Percentiles rank a stretch among this genome's conserved stretches.
phyloP scores from a whole-genome alignment of 2,113 vertebrate genomes.

The Etheostoma cragini region DNA sequence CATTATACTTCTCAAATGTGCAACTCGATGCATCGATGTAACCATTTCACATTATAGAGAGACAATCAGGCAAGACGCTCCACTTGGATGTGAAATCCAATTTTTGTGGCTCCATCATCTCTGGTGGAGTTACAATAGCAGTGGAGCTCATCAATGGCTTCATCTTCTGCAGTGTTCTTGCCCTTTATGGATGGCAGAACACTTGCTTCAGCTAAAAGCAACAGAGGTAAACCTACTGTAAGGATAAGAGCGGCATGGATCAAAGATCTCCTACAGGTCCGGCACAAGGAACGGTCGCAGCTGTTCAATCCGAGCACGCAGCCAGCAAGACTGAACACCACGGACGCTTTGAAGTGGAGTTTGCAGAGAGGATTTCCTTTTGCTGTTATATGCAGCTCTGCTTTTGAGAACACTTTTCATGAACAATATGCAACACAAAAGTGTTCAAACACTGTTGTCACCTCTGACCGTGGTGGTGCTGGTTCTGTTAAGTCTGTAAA shows the following conservation, averaged over 20 bases:
- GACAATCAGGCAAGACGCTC: constrained; percentile 52
- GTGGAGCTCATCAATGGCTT: constrained; percentile 38
- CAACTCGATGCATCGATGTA: constrained; percentile 25
- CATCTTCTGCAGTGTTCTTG: constrained; percentile 14
- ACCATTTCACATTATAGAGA: constrained; percentile 55
- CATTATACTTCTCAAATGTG: constrained; percentile 39
- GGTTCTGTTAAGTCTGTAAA: background rate
- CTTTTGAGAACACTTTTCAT: constrained; percentile 34
- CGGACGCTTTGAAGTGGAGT: constrained; percentile 36
- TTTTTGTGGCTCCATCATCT: constrained; percentile 52
- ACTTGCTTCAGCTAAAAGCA: constrained; percentile 23
- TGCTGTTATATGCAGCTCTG: background rate
- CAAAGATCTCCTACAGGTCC: constrained; percentile 60
- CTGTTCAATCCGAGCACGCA: constrained; percentile 44
- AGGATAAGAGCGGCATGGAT: constrained; percentile 18
- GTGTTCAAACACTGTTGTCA: background rate
- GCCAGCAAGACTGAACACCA: constrained; percentile 30
- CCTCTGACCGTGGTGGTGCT: constrained; percentile 35
- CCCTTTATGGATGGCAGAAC: constrained; percentile 32
- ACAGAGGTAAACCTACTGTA: constrained; percentile 22
- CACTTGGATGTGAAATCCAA: constrained; percentile 60
- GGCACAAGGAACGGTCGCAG: constrained; percentile 52
- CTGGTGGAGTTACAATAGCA: constrained; percentile 31
- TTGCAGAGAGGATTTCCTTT: constrained; percentile 41
- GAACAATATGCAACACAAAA: background rate